phyloP scores from a whole-genome alignment of 2,113 vertebrate genomes.

The Hippopotamus amphibius region DNA sequence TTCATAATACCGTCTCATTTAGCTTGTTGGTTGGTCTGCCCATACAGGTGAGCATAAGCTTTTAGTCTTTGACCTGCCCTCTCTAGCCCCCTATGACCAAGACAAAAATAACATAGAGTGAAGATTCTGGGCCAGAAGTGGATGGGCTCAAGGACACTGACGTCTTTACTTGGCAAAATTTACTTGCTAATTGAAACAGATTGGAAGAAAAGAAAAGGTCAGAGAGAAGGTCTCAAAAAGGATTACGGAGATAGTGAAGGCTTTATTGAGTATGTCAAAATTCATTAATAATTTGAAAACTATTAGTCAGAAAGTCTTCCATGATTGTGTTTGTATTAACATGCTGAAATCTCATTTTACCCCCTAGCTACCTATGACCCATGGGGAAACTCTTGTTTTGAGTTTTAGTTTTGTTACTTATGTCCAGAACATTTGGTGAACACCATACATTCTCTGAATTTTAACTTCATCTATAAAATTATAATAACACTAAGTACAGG shows the following conservation, averaged over 20 bases:
- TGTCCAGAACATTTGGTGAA: background rate
- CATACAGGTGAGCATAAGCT: background rate
- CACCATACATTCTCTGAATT: background rate
- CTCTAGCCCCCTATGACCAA: background rate
- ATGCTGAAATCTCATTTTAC: conserved; percentile 1
- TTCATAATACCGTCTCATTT: background rate
- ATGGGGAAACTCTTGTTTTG: background rate
- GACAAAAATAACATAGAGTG: background rate
- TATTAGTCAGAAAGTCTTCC: background rate
- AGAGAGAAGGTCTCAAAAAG: background rate
- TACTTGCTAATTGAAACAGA: background rate
- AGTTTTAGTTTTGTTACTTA: conserved; percentile 11
- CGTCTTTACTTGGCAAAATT: background rate
- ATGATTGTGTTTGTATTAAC: background rate
- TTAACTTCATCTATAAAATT: background rate
- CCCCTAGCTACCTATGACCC: background rate
- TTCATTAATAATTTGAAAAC: background rate
- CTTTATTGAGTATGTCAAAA: background rate
- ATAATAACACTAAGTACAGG: background rate
- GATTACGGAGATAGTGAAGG: background rate
- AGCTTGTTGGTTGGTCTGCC: background rate
- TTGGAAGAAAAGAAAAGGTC: background rate
- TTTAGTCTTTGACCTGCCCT: background rate
- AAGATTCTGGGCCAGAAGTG: background rate
- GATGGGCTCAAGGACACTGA: background rate